Evolutionary conservation across 2,797 vertebrate species (phyloP).

Genomic region (Acrocephalus scirpaceus): DNA sequence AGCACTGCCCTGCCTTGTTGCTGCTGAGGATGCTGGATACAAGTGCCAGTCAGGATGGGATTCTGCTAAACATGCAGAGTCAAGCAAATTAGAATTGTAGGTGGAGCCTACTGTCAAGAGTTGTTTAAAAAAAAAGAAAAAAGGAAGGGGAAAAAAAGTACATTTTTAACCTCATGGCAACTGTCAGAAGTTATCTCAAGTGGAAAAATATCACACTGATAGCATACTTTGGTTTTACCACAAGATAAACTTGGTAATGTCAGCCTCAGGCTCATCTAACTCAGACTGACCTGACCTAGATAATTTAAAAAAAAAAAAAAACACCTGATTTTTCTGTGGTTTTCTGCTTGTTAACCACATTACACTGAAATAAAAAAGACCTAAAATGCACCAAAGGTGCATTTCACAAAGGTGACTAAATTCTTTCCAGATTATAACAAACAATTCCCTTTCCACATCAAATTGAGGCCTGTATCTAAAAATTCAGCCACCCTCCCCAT

Average conservation of each 20-base stretch:
- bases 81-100: neutral
- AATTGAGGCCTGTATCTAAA: neutral
- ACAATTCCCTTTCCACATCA: neutral
- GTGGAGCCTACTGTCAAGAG: neutral
- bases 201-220: constrained; percentile 41
- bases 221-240: constrained; percentile 37
- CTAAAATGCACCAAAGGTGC: neutral
- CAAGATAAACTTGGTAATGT: constrained; percentile 33
- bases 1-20: neutral
- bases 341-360: neutral
- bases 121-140: neutral
- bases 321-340: neutral
- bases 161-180: constrained; percentile 45
- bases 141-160: accelerated
- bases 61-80: accelerated
- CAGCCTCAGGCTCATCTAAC: constrained; percentile 48
- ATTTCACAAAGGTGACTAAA: neutral
- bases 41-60: neutral
- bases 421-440: neutral
- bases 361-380: neutral
- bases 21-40: neutral
- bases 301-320: neutral
- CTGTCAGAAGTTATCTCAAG: constrained; percentile 49
- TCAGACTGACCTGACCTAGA: constrained; percentile 44
- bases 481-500: neutral